These are phyloP conservation scores for Saimiri boliviensis DNA, from an alignment of 2,113 vertebrate genomes.

Conservation along the genomic window DNA sequence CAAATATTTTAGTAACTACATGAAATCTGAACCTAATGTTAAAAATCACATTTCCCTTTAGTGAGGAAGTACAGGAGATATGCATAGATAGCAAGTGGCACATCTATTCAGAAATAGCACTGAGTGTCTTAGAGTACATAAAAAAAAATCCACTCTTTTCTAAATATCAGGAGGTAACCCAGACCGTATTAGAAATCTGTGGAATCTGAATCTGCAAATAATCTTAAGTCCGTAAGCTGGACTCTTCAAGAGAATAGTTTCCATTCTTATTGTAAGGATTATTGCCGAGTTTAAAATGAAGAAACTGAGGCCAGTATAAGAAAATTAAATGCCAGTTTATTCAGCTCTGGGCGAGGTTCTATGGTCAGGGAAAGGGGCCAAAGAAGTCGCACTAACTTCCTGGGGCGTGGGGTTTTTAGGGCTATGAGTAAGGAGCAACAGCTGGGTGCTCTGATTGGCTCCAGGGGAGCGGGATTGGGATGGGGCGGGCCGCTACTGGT, in stretches of 20 bases:
- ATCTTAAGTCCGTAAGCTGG: not conserved
- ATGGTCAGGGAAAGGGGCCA: too few relatives aligned
- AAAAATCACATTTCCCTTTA: not conserved
- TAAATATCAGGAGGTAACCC: not conserved
- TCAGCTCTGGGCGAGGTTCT: too few relatives aligned
- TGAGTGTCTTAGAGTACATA: not conserved
- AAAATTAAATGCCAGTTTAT: too few relatives aligned
- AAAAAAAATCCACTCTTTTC: not conserved
- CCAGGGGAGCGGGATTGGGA: too few relatives aligned
- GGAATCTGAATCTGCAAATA: slow-evolving; percentile 2
- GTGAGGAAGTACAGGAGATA: not conserved
- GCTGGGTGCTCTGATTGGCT: too few relatives aligned
- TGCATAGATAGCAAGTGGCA: not conserved
- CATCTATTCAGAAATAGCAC: not conserved
- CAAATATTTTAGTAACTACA: not conserved
- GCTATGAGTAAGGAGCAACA: too few relatives aligned
- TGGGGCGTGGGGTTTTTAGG: too few relatives aligned
- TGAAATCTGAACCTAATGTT: not conserved
- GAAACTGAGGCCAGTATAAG: too few relatives aligned
- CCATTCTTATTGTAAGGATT: not conserved
- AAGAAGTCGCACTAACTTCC: too few relatives aligned
- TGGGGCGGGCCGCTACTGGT: too few relatives aligned
- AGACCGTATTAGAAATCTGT: not conserved
- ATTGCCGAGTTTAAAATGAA: too few relatives aligned
- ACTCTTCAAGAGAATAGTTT: not conserved